Evolutionary conservation across 1,140 invertebrate genomes (phyloP), one percentile per base, ranked within the genome.

Genomic region (Ips nitidus): DNA sequence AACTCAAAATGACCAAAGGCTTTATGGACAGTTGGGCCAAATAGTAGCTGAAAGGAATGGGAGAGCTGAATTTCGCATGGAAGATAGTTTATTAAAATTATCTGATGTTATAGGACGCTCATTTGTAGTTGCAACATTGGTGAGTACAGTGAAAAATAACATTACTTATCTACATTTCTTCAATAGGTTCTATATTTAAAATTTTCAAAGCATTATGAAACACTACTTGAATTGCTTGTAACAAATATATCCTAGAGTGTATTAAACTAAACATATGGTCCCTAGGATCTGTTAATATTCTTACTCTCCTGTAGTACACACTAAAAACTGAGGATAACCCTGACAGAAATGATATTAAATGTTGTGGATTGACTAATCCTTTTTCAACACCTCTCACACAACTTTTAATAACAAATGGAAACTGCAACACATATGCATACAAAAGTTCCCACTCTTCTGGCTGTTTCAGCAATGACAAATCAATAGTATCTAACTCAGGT

Each of bases 101-200:
- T 83, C 83, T 74, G 90, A 94, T 71, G 85, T 94, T 36, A 90
- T 94, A 79, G 93, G 93, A 6, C 82, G 93, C 70, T 89, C 92
- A 0, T 78, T 94, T 38, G 88, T 89, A 4, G 82, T 94, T 2
- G 40, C 41, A 22, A 36, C 58, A 43, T 2, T 53, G 52, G 67
- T 69, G 59, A 69, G 42, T 55, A 36, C 5, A n/a, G 8, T n/a
- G n/a, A n/a, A n/a, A n/a, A n/a, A n/a, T n/a, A n/a, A n/a, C n/a
- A n/a, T n/a, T n/a, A n/a, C n/a, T n/a, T 4, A 47, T 67, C 4
- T 82, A 90, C 88, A 90, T 90, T 79, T 84, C 83, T 50, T 81
- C 81, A 57, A 90, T 83, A 66, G 87, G 85, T 74, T 85, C 80
- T 74, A 91, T 87, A 69, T 85, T 83, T 55, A 91, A 81, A 71